Conservation (phyloP, 2,888 invertebrate species). For the Rotaria socialis region DNA sequence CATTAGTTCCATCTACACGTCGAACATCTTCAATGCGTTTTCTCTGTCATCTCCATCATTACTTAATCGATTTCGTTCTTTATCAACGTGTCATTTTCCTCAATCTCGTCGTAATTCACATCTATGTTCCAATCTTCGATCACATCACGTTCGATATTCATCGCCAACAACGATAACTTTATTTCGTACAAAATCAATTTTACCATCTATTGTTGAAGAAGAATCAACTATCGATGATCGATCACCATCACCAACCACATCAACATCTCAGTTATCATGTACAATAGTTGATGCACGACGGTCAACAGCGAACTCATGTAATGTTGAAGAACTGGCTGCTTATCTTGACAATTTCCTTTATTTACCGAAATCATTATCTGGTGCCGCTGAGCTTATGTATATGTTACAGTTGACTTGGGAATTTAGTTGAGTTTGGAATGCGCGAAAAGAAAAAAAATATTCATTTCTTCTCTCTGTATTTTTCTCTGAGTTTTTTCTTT, state of each 20-base stretch:
- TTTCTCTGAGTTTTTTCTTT: no score
- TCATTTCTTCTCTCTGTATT: no score
- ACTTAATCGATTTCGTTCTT: conserved; percentile 22
- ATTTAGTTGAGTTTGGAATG: no score
- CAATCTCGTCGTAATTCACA: conserved; percentile 15
- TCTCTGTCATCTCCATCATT: conserved; percentile 5
- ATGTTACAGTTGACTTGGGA: no score
- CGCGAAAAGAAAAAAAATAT: no score
- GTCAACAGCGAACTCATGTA: background rate
- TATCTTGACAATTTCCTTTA: conserved; percentile 30
- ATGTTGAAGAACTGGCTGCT: conserved; percentile 33
- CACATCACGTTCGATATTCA: conserved; percentile 12
- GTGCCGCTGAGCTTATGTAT: background rate
- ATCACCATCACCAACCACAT: background rate
- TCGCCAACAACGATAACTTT: background rate
- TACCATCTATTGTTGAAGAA: conserved; percentile 16
- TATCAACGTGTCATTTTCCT: conserved; percentile 20
- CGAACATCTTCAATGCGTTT: conserved; percentile 26
- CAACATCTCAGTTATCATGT: background rate
- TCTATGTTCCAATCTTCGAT: background rate
- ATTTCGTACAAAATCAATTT: background rate
- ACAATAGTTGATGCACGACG: conserved; percentile 12
- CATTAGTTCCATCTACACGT: conserved; percentile 6
- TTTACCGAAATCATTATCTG: conserved; percentile 22
- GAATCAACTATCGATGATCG: background rate